Conservation (phyloP, 1,140 invertebrate species). For the Rhagoletis zephyria region DNA sequence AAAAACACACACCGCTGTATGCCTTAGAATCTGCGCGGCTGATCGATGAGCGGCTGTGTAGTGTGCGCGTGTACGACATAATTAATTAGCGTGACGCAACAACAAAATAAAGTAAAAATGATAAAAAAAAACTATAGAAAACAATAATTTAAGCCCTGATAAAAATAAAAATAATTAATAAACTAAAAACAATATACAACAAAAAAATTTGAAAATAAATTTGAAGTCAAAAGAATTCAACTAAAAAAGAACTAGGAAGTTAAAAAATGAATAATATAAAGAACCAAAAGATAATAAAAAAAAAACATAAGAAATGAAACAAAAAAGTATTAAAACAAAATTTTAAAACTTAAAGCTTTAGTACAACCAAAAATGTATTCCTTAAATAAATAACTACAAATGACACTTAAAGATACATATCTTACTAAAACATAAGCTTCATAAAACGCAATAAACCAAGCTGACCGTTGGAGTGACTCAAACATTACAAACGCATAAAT, state of each 20-base stretch:
- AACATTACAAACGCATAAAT: background rate
- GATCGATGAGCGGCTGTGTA: background rate
- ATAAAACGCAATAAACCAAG: too few relatives aligned
- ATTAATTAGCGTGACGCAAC: conserved; percentile 24
- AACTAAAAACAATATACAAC: too few relatives aligned
- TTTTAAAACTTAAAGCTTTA: background rate
- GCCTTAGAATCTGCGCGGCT: conserved; percentile 30
- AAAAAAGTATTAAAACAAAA: background rate
- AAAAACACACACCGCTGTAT: background rate
- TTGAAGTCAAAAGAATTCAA: too few relatives aligned
- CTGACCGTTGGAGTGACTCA: too few relatives aligned
- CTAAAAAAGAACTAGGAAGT: too few relatives aligned
- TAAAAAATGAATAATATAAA: too few relatives aligned
- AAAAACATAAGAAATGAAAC: background rate
- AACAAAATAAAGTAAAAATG: background rate
- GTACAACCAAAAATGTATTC: background rate
- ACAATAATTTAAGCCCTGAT: background rate
- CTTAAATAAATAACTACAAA: background rate
- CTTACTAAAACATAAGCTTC: too few relatives aligned
- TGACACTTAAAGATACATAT: background rate
- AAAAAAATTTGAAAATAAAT: too few relatives aligned
- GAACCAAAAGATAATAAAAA: too few relatives aligned
- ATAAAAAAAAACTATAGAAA: conserved; percentile 10
- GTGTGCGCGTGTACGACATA: background rate
- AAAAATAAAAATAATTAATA: background rate